phyloP scores from a whole-genome alignment of 2,113 vertebrate species.

The Neogale vison region DNA sequence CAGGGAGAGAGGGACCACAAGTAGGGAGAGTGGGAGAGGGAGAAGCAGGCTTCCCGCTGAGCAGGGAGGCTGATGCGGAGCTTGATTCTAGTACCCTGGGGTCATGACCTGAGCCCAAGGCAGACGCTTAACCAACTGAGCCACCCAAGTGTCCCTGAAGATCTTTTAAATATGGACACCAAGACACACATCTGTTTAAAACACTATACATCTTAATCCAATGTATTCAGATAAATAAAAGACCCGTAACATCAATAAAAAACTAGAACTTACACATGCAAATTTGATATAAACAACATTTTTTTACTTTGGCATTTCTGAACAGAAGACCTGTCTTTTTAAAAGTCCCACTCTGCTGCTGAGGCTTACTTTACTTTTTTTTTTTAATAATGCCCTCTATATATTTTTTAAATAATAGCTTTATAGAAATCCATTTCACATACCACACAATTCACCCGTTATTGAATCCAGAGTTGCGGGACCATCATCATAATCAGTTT shows the following conservation, averaged over 20 bases:
- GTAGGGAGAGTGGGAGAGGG: too few species aligned
- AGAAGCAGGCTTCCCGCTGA: too few species aligned
- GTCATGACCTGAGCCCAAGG: too few species aligned
- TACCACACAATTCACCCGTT: background rate
- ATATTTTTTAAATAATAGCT: background rate
- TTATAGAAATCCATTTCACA: background rate
- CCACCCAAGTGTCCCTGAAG: too few species aligned
- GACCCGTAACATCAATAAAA: background rate
- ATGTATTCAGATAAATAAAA: background rate
- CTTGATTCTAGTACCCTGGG: too few species aligned
- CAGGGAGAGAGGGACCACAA: too few species aligned
- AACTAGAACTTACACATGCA: background rate
- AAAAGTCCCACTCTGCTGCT: background rate
- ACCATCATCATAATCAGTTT: background rate
- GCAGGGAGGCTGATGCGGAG: too few species aligned
- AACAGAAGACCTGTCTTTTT: background rate
- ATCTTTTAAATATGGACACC: background rate
- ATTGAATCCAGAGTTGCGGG: background rate
- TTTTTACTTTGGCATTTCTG: background rate
- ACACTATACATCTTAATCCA: background rate
- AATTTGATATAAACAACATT: background rate
- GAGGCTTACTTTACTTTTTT: background rate
- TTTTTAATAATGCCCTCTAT: background rate
- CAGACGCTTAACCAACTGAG: too few species aligned
- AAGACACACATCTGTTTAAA: background rate